Conservation (phyloP, 2,797 vertebrate species). For the Falco cherrug region DNA sequence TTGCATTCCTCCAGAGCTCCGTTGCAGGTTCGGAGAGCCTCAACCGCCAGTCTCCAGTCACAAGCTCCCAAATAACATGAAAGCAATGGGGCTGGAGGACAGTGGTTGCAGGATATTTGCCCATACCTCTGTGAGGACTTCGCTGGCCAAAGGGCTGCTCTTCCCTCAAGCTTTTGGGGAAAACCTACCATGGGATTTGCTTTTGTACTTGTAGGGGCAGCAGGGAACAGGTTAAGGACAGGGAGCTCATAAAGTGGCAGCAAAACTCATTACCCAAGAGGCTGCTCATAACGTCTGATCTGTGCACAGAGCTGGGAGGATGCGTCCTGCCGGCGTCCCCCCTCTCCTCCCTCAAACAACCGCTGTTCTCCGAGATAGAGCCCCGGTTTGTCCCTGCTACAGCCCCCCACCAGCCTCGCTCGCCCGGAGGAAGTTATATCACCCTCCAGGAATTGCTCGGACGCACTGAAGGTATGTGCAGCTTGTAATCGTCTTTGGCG, state of each 20-base stretch:
- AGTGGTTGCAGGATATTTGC: not conserved
- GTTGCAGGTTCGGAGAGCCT: not conserved
- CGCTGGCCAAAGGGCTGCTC: not conserved
- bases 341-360: not conserved
- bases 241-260: not conserved
- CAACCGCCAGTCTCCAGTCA: not conserved
- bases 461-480: not conserved
- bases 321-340: not conserved
- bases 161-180: not conserved
- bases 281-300: not conserved
- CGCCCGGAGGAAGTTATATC: slow-evolving; percentile 28
- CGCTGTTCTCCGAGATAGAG: not conserved
- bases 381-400: not conserved
- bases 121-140: not conserved
- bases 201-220: not conserved
- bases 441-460: slow-evolving; percentile 7
- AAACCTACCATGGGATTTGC: not conserved
- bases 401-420: not conserved
- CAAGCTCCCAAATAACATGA: not conserved
- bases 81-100: not conserved
- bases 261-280: not conserved
- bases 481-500: not conserved
- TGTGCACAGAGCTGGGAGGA: not conserved
- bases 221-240: not conserved
- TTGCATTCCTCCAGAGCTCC: not conserved